Conservation (phyloP, 2,888 invertebrate genomes). For the Sinopyrophorus schimmeli region DNA sequence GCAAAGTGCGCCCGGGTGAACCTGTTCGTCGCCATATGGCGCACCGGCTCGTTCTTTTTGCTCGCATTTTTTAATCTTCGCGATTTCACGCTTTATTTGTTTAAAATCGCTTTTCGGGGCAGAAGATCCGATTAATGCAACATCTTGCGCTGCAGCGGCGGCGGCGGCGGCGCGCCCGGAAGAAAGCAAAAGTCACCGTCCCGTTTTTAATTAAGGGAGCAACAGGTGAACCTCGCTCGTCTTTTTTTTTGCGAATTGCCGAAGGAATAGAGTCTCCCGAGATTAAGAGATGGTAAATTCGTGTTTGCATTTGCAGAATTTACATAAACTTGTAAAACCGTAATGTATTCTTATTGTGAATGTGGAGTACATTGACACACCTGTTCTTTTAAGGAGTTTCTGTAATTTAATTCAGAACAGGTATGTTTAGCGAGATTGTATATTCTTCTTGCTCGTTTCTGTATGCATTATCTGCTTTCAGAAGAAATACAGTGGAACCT, state of each 20-base stretch:
- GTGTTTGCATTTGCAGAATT: slow-evolving; percentile 17
- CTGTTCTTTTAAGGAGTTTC: slow-evolving; percentile 38
- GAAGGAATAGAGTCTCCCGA: slow-evolving; percentile 7
- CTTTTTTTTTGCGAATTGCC: background rate
- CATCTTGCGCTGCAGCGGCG: no score
- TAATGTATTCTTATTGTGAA: slow-evolving; percentile 31
- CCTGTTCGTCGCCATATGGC: slow-evolving; percentile 40
- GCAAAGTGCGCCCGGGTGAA: slow-evolving; percentile 26
- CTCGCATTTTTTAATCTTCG: slow-evolving; percentile 35
- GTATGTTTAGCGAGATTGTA: slow-evolving; percentile 35
- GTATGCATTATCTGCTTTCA: slow-evolving; percentile 21
- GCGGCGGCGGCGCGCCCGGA: no score
- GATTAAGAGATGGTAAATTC: slow-evolving; percentile 22
- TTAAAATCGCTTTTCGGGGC: slow-evolving; percentile 35
- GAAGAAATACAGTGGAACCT: no score
- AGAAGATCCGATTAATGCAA: slow-evolving; percentile 23
- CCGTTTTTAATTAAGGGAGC: slow-evolving; percentile 34
- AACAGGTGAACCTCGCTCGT: slow-evolving; percentile 32
- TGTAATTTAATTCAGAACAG: slow-evolving; percentile 39
- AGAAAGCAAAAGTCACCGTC: slow-evolving; percentile 36
- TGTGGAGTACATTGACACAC: slow-evolving; percentile 32
- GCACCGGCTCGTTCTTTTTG: slow-evolving; percentile 36
- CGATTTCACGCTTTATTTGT: slow-evolving; percentile 38
- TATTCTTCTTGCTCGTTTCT: slow-evolving; percentile 23
- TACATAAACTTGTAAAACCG: slow-evolving; percentile 30